phyloP scores from a whole-genome alignment of 2,113 vertebrate genomes.

The Formicarius rufipectus region DNA sequence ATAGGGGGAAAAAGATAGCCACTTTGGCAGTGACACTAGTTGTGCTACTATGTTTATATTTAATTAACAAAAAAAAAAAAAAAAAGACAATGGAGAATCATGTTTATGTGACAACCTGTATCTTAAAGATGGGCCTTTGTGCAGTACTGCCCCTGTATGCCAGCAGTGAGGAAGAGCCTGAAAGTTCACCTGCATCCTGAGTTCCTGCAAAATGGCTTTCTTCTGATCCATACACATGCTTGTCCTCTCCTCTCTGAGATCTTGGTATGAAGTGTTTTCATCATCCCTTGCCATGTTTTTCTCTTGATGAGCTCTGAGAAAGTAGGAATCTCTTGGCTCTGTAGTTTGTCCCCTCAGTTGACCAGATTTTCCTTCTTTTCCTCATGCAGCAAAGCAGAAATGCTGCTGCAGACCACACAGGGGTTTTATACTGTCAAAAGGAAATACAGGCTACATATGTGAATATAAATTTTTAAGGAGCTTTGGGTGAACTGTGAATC shows the following conservation, averaged over 20 bases:
- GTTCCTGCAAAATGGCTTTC: background rate
- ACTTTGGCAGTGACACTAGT: background rate
- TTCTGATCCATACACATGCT: accelerated
- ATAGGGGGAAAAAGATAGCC: background rate
- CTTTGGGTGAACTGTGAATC: background rate
- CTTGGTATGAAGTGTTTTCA: background rate
- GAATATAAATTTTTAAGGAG: background rate
- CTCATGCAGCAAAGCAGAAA: background rate
- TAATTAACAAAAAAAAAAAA: background rate
- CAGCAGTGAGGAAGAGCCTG: background rate
- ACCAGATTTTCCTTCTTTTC: background rate
- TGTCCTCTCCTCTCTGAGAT: background rate
- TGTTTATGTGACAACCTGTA: background rate
- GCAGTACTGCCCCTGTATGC: accelerated
- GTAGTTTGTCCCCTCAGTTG: background rate
- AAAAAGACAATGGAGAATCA: background rate
- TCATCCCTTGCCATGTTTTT: background rate
- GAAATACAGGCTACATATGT: background rate
- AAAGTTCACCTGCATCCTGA: background rate
- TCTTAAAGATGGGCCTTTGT: background rate
- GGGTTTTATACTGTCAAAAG: background rate
- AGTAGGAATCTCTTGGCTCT: background rate
- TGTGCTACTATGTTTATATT: background rate
- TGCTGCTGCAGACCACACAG: background rate
- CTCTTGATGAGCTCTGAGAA: background rate